Evolutionary conservation across 2,797 vertebrate genomes (phyloP).

Genomic region (Melanotaenia nigrans): DNA sequence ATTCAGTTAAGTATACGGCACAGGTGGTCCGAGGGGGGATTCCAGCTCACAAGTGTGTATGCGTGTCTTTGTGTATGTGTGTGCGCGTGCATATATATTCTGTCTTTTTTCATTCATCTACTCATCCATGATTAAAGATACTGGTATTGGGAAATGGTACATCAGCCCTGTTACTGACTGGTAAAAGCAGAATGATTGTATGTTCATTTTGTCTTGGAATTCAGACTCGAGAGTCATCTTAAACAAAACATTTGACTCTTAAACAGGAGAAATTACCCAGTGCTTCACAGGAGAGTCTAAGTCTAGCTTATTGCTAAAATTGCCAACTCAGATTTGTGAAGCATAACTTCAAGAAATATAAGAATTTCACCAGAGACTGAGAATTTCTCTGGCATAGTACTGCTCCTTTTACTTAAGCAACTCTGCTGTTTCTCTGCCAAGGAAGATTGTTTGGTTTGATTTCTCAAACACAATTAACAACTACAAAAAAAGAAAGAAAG

Average conservation of each 20-base stretch:
- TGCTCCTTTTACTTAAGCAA: not conserved
- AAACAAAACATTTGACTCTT: not conserved
- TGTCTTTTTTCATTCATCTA: slow-evolving; percentile 33
- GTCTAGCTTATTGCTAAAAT: too few relatives aligned
- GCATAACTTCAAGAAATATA: not conserved
- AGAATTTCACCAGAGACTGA: not conserved
- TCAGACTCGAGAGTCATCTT: not conserved
- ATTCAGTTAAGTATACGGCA: slow-evolving; percentile 78
- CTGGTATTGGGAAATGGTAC: not conserved
- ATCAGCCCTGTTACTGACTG: not conserved
- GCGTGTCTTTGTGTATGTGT: slow-evolving; percentile 17
- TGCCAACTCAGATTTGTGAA: not conserved
- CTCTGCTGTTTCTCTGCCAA: not conserved
- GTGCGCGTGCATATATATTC: slow-evolving; percentile 35
- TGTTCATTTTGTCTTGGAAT: not conserved
- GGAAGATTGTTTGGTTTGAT: not conserved
- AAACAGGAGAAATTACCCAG: not conserved
- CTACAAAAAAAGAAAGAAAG: not conserved
- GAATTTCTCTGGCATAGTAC: not conserved
- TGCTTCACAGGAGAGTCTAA: not conserved
- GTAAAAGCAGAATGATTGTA: not conserved
- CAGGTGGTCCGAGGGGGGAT: slow-evolving; percentile 80
- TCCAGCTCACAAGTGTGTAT: slow-evolving; percentile 53
- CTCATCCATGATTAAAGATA: not conserved
- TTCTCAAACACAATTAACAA: not conserved